Conservation (phyloP, 2,113 vertebrate genomes). For the Chionodraco myersi region DNA sequence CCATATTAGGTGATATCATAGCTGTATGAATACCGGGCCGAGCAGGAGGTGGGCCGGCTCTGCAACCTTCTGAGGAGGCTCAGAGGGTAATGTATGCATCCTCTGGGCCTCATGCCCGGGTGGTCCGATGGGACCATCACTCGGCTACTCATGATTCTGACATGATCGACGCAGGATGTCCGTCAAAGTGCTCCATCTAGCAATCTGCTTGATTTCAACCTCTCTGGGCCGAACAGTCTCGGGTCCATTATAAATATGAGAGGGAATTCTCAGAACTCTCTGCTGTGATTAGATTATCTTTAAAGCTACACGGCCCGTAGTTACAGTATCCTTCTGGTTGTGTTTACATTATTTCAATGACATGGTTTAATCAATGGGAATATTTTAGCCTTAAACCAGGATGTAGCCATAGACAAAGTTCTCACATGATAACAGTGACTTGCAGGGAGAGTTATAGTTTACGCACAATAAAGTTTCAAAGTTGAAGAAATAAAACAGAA, state of each 20-base stretch:
- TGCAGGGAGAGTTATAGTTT: neutral
- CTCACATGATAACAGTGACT: neutral
- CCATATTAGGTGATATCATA: slow-evolving; percentile 72
- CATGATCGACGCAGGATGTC: slow-evolving; percentile 44
- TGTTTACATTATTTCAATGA: slow-evolving; percentile 41
- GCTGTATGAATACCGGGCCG: slow-evolving; percentile 48
- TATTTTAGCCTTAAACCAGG: slow-evolving; percentile 2
- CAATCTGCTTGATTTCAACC: slow-evolving; percentile 59
- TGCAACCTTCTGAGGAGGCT: slow-evolving; percentile 43
- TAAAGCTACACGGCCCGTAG: slow-evolving; percentile 14
- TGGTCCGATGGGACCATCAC: slow-evolving; percentile 57
- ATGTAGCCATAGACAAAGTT: slow-evolving; percentile 9
- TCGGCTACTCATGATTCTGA: slow-evolving; percentile 40
- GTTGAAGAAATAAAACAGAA: neutral
- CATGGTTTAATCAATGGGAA: slow-evolving; percentile 28
- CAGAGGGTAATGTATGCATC: slow-evolving; percentile 61
- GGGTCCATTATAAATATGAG: slow-evolving; percentile 11
- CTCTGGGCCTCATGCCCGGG: slow-evolving; percentile 50
- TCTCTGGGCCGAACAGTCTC: slow-evolving; percentile 15
- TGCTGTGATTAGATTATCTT: slow-evolving; percentile 54
- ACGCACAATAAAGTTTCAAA: neutral
- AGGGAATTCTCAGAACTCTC: slow-evolving; percentile 31
- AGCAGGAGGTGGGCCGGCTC: slow-evolving; percentile 55
- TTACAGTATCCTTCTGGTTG: slow-evolving; percentile 28
- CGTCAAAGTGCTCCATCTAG: slow-evolving; percentile 52